These are phyloP conservation scores for Diogma glabrata DNA, from an alignment of 2,888 invertebrate species.

Conservation along the genomic window DNA sequence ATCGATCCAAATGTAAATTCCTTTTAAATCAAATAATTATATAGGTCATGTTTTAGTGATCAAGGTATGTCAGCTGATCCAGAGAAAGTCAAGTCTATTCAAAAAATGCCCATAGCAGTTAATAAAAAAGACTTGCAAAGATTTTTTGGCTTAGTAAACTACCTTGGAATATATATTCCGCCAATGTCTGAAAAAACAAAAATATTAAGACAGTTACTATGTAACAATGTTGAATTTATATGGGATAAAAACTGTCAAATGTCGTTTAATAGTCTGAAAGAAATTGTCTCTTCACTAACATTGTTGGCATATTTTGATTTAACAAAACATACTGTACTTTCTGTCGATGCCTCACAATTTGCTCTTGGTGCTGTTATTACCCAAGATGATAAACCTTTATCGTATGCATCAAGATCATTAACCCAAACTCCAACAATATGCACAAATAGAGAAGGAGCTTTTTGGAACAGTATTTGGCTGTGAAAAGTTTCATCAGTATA, in stretches of 20 bases:
- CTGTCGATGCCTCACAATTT: conserved; percentile 16
- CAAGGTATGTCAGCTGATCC: too few relatives aligned
- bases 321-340: conserved; percentile 16
- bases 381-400: too few relatives aligned
- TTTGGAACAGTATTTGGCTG: conserved; percentile 26
- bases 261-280: background rate
- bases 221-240: too few relatives aligned
- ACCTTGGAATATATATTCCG: background rate
- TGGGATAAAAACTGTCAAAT: background rate
- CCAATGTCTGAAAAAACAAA: background rate
- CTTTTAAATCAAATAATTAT: too few relatives aligned
- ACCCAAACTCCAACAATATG: conserved; percentile 12
- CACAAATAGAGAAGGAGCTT: conserved; percentile 24
- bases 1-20: too few relatives aligned
- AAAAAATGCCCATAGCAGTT: too few relatives aligned
- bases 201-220: background rate
- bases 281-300: background rate
- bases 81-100: too few relatives aligned
- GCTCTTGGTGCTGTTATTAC: too few relatives aligned
- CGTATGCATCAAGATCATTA: too few relatives aligned
- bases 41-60: too few relatives aligned
- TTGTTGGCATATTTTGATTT: conserved; percentile 15
- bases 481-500: conserved; percentile 24
- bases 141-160: background rate
- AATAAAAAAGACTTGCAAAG: too few relatives aligned